Conservation (phyloP, 2,113 vertebrate species). For the Cathartes aura region DNA sequence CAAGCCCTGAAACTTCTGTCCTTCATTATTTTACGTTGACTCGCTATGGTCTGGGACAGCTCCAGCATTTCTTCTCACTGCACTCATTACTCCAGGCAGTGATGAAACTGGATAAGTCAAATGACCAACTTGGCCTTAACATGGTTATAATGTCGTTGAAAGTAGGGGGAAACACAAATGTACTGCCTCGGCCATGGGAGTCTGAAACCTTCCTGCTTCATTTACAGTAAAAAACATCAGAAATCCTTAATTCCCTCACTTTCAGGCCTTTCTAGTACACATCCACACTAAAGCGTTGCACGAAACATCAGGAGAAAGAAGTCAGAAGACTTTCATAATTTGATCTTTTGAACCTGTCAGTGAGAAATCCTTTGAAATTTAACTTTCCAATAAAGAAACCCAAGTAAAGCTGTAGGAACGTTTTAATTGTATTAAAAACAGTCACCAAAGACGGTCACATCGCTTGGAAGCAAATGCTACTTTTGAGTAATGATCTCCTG, state of each 20-base stretch:
- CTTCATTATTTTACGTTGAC: neutral
- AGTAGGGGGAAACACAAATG: neutral
- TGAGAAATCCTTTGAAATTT: neutral
- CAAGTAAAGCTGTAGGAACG: neutral
- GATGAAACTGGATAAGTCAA: neutral
- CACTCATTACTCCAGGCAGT: neutral
- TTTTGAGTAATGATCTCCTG: neutral
- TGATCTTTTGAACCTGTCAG: neutral
- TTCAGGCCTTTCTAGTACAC: neutral
- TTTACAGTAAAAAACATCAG: neutral
- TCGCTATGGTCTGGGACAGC: neutral
- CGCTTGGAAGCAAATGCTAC: neutral
- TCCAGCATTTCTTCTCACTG: neutral
- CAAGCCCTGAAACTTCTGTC: neutral
- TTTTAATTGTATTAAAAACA: neutral
- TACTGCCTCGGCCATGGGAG: neutral
- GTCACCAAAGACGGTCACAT: neutral
- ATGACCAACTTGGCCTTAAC: neutral
- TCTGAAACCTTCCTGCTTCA: neutral
- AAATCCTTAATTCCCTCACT: neutral
- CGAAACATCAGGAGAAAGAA: neutral
- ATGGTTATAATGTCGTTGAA: neutral
- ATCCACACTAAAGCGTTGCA: neutral
- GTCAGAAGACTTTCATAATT: neutral
- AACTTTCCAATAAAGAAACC: neutral